Percentiles rank a stretch among this genome's conserved stretches.
Conservation (phyloP, 2,797 vertebrate species). For the Acrossocheilus fasciatus region DNA sequence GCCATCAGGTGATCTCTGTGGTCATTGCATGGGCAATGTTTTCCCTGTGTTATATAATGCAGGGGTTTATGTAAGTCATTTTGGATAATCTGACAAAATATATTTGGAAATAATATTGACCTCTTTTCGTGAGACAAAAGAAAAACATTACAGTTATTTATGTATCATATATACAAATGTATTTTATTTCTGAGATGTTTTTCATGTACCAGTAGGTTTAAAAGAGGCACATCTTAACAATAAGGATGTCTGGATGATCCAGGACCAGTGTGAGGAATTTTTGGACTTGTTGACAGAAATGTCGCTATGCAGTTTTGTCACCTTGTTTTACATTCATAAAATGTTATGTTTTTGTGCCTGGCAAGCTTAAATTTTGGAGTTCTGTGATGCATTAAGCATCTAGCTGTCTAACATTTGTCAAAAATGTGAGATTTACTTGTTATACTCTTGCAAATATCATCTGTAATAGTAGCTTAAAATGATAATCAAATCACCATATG, state of each 20-base stretch:
- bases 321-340: not conserved
- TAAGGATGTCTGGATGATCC: not conserved
- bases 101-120: not conserved
- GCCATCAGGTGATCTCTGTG: constrained; percentile 51
- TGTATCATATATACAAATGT: not conserved
- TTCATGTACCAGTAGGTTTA: not conserved
- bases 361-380: not conserved
- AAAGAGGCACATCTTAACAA: not conserved
- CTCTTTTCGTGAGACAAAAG: not conserved
- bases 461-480: not conserved
- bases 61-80: constrained; percentile 30
- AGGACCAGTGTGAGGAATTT: not conserved
- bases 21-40: not conserved
- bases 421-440: not conserved
- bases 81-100: constrained; percentile 15
- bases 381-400: not conserved
- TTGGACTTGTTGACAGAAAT: not conserved
- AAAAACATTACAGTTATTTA: not conserved
- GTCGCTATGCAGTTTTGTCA: not conserved
- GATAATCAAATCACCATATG: not conserved
- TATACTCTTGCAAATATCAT: not conserved
- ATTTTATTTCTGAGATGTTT: not conserved
- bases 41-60: constrained; percentile 41
- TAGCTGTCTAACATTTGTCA: not conserved
- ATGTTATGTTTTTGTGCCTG: not conserved